These are phyloP conservation scores for Venturia canescens DNA, from an alignment of 1,140 invertebrate species.

Conservation along the genomic window DNA sequence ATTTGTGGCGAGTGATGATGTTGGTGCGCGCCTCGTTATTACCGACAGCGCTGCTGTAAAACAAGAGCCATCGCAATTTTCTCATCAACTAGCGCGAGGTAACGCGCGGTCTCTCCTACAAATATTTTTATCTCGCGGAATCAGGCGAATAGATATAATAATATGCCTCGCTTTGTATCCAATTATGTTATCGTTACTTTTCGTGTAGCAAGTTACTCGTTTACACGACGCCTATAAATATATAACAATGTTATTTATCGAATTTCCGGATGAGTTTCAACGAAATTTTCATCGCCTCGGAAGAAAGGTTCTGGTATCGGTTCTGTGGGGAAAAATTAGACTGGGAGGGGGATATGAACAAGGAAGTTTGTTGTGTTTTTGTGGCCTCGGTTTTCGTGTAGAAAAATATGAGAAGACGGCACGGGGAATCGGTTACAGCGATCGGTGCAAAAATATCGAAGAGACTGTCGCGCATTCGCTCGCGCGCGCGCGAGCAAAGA, in stretches of 20 bases:
- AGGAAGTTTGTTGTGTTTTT: too few relatives aligned
- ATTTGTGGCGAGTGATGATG: conserved; percentile 10
- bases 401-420: not conserved
- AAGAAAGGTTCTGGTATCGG: too few relatives aligned
- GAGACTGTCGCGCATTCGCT: conserved; percentile 48
- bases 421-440: not conserved
- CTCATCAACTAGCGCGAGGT: conserved; percentile 35
- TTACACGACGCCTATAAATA: not conserved
- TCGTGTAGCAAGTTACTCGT: not conserved
- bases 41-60: conserved; percentile 36
- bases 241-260: not conserved
- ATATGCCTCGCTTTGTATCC: not conserved
- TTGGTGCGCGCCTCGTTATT: conserved; percentile 50
- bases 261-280: too few relatives aligned
- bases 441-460: conserved; percentile 40
- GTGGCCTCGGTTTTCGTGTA: not conserved
- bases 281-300: too few relatives aligned
- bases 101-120: conserved; percentile 6
- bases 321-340: too few relatives aligned
- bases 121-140: conserved; percentile 24
- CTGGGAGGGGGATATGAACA: too few relatives aligned
- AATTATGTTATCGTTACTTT: conserved; percentile 9
- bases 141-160: conserved; percentile 17
- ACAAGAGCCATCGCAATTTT: conserved; percentile 25
- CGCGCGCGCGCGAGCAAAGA: not conserved